A percentile compares a stretch with the other conserved stretches of the same genome.
phyloP scores from a whole-genome alignment of 2,797 vertebrate genomes.

The Nasua narica region DNA sequence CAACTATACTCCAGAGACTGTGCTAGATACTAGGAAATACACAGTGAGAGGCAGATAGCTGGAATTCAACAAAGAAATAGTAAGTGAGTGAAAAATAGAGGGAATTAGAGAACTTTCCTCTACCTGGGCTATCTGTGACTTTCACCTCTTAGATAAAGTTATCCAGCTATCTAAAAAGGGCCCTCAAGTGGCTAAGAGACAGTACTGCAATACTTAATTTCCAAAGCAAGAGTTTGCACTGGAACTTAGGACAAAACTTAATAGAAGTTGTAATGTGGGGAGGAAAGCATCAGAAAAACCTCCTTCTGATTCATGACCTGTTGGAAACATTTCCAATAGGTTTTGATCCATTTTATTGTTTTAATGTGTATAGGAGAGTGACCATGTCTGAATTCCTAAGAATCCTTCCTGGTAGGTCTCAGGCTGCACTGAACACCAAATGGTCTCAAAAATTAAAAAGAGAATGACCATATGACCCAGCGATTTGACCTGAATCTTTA shows the following conservation, averaged over 20 bases:
- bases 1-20: not conserved
- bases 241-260: not conserved
- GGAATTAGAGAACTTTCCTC: not conserved
- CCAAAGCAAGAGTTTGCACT: not conserved
- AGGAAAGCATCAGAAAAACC: not conserved
- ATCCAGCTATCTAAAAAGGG: not conserved
- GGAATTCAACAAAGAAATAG: not conserved
- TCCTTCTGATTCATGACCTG: not conserved
- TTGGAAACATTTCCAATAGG: conserved; percentile 3
- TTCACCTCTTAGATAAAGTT: not conserved
- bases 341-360: not conserved
- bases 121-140: not conserved
- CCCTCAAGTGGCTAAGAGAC: conserved; percentile 4
- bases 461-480: no score
- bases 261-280: not conserved
- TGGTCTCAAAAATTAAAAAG: not conserved
- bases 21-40: not conserved
- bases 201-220: not conserved
- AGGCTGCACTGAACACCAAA: not conserved
- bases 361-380: not conserved
- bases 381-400: not conserved
- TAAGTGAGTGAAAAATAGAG: not conserved
- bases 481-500: not conserved
- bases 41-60: not conserved
- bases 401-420: not conserved